Evolutionary conservation across 2,888 invertebrate genomes (phyloP), one percentile per base, ranked within the genome.

Genomic region (Eustalomyia histrio): DNA sequence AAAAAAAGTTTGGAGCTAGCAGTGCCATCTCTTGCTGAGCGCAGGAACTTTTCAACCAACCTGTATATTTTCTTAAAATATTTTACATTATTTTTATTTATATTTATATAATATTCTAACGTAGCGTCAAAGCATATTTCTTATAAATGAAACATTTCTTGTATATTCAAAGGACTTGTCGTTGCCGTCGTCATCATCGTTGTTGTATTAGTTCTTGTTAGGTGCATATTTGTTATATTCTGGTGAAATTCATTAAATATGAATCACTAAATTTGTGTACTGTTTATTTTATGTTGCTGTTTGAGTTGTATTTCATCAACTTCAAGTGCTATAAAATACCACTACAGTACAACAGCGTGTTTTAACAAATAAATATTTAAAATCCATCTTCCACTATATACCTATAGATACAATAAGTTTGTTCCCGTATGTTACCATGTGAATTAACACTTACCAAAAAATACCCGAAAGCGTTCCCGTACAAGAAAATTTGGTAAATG

Each of bases 111-210:
- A 50, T 58, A 24, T 10, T 50, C 17, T 18, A 24, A 76, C 58
- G 57, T 58, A 69, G 58, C 53, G 69, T 63, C 68, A 76, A 50
- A 58, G 64, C 24, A 58, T 64, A 58, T 71, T 64, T 64, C 35
- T 60, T 60, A 17, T 60, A 18, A 47, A 35, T 39, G 17, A 57
- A 50, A 39, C 43, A 67, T 67, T 67, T 55, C 16, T 17, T 58
- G 14, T 18, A 29, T 50, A 33, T 35, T 55, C 55, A 57, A 67
- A 55, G 67, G 67, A 67, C 65, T 67, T 50, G 35, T 12, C 4
- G 29, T 29, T 29, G 29, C 7, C 29, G 35, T 12, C 4, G 29
- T 29, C 7, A 7, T 7, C 29, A 6, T 29, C 4, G 29, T 29
- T 7, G 29, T 29, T 29, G 29, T 29, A 6, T 4, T 29, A 29